A percentile compares a stretch with the other conserved stretches of the same genome.
phyloP scores from a whole-genome alignment of 2,888 invertebrate genomes.

The Temnothorax ravouxi region DNA sequence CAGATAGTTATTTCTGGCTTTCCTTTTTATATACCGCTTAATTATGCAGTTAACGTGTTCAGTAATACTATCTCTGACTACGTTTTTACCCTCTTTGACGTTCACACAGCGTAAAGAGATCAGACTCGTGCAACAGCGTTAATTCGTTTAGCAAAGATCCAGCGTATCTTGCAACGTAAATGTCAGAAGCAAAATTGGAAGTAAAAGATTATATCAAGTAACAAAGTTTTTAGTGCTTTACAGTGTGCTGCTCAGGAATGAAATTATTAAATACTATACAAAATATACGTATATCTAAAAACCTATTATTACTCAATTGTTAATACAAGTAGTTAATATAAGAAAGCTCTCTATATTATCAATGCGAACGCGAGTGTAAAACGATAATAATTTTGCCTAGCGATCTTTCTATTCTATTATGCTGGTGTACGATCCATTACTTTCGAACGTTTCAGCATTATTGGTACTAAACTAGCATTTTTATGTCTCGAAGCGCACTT shows the following conservation, averaged over 20 bases:
- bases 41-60: slow-evolving; percentile 42
- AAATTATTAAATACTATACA: neutral
- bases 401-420: neutral
- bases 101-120: slow-evolving; percentile 9
- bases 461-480: neutral
- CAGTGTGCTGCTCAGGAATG: neutral
- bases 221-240: neutral
- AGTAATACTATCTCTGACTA: slow-evolving; percentile 23
- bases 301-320: neutral
- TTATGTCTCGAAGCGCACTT: neutral
- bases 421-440: neutral
- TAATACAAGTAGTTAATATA: neutral
- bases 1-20: slow-evolving; percentile 12
- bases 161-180: slow-evolving; percentile 24
- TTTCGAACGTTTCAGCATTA: slow-evolving; percentile 4
- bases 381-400: neutral
- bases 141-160: slow-evolving; percentile 7
- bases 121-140: slow-evolving; percentile 1
- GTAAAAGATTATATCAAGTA: neutral
- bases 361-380: neutral
- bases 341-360: neutral
- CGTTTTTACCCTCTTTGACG: slow-evolving; percentile 33
- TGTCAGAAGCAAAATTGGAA: slow-evolving; percentile 27
- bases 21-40: neutral
- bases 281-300: neutral